Evolutionary conservation across 1,140 invertebrate genomes (phyloP).

Genomic region (Sweltsa coloradensis): DNA sequence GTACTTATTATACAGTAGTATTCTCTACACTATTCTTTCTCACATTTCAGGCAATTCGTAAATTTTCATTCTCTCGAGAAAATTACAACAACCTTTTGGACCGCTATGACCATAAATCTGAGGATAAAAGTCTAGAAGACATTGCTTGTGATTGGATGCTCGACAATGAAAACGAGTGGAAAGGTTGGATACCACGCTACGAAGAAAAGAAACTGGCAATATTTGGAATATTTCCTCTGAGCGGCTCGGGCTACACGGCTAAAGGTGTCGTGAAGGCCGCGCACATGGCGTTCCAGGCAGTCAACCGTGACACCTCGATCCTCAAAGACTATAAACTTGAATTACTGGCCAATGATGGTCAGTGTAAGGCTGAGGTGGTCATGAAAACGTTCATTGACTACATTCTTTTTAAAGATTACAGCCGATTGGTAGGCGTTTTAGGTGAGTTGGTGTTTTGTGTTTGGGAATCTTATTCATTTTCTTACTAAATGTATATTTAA

Average conservation of each 20-base stretch:
- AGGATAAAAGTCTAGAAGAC: conserved; percentile 25
- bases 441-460: no score
- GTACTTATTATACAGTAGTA: neutral
- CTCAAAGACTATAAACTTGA: conserved; percentile 49
- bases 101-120: conserved; percentile 24
- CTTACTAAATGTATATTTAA: no score
- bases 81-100: conserved; percentile 41
- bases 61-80: conserved; percentile 37
- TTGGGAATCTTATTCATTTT: no score
- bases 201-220: conserved; percentile 42
- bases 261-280: conserved; percentile 51
- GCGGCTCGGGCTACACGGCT: conserved; percentile 40
- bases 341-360: conserved; percentile 47
- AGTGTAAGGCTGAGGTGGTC: conserved; percentile 61
- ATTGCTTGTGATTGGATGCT: conserved; percentile 59
- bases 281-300: conserved; percentile 45
- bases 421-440: conserved; percentile 53
- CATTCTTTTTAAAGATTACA: conserved; percentile 38
- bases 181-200: conserved; percentile 38
- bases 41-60: conserved; percentile 35
- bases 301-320: conserved; percentile 48
- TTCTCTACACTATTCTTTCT: neutral
- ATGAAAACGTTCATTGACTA: conserved; percentile 70
- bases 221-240: conserved; percentile 67
- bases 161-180: conserved; percentile 36